These are phyloP conservation scores for Agrotis segetum DNA, from an alignment of 2,888 invertebrate species.

Conservation along the genomic window DNA sequence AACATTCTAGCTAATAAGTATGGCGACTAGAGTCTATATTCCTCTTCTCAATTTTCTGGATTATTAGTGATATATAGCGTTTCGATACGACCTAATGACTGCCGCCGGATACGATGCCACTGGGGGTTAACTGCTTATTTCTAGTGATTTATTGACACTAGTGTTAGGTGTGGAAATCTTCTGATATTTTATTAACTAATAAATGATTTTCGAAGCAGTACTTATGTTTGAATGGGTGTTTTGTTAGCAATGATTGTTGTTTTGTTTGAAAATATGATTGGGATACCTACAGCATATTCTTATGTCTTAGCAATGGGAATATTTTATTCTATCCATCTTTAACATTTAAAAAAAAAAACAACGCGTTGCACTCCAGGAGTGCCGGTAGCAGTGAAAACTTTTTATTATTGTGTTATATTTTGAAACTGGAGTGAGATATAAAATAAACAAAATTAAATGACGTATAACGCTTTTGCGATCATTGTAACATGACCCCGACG, in stretches of 20 bases:
- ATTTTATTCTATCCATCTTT: no score
- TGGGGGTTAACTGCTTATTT: slow-evolving; percentile 55
- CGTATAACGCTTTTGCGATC: no score
- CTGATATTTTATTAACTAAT: slow-evolving; percentile 35
- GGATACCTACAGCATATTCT: neutral
- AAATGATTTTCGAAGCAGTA: slow-evolving; percentile 19
- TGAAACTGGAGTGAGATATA: no score
- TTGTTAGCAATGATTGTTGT: neutral
- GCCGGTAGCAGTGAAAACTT: no score
- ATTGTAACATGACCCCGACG: no score
- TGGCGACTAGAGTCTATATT: slow-evolving; percentile 21
- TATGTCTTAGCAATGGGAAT: no score
- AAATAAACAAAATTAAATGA: no score
- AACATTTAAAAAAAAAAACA: no score
- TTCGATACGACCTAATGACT: slow-evolving; percentile 53
- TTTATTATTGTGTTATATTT: no score
- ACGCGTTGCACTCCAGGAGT: no score
- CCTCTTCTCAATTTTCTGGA: slow-evolving; percentile 42
- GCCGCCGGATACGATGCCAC: slow-evolving; percentile 49
- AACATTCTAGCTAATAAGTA: slow-evolving; percentile 23
- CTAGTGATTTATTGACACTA: slow-evolving; percentile 45
- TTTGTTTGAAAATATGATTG: no score
- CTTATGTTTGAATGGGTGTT: neutral
- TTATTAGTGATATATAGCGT: slow-evolving; percentile 52
- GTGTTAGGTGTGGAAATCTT: slow-evolving; percentile 26